These are phyloP conservation scores for Scaptomyza hsui DNA, from an alignment of 1,140 invertebrate genomes.

Conservation along the genomic window DNA sequence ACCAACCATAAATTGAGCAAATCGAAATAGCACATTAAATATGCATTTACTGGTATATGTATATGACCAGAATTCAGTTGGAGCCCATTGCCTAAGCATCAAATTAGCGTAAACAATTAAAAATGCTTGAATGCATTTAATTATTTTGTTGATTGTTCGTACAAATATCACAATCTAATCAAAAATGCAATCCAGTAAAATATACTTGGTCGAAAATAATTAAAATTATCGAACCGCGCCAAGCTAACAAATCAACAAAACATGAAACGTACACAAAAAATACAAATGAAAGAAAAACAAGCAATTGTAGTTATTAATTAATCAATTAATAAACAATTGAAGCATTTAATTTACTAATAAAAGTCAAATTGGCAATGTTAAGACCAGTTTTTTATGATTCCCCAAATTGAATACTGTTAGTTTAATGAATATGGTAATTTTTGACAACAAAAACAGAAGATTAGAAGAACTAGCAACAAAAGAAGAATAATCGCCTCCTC, in stretches of 20 bases:
- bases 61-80: constrained; percentile 13
- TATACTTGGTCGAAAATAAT: constrained; percentile 68
- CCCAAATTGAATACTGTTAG: neutral
- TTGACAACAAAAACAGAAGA: neutral
- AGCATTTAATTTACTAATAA: neutral
- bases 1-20: constrained; percentile 21
- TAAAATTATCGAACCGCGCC: constrained; percentile 63
- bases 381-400: neutral
- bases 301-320: constrained; percentile 56
- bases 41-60: constrained; percentile 50
- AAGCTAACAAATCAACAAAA: constrained; percentile 52
- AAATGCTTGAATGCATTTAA: constrained; percentile 82
- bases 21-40: constrained; percentile 52
- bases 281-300: constrained; percentile 39
- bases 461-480: neutral
- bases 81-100: constrained; percentile 48
- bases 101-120: constrained; percentile 79
- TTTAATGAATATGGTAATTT: neutral
- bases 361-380: neutral
- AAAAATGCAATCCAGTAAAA: constrained; percentile 68
- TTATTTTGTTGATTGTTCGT: constrained; percentile 72
- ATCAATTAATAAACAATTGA: constrained; percentile 72
- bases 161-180: constrained; percentile 71
- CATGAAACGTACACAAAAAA: constrained; percentile 21
- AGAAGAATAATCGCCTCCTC: neutral